Evolutionary conservation across 2,888 invertebrate genomes (phyloP).

Genomic region (Noctua janthina): DNA sequence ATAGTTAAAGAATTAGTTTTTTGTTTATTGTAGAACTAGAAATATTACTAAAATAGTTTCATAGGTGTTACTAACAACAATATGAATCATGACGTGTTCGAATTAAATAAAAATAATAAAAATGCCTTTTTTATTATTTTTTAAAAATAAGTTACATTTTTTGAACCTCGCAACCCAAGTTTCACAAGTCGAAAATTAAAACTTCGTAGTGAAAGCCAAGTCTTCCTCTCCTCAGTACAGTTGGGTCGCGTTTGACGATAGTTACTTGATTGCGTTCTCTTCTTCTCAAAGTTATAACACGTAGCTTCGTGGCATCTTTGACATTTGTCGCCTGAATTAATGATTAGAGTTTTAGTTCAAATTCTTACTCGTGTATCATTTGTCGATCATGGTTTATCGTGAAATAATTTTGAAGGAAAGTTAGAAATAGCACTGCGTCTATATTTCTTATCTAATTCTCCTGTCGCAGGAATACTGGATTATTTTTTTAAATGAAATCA

Average conservation of each 20-base stretch:
- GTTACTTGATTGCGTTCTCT: slow-evolving; percentile 55
- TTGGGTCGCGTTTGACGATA: slow-evolving; percentile 52
- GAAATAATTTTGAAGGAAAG: not conserved
- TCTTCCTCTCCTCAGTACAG: not conserved
- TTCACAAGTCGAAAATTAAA: slow-evolving; percentile 27
- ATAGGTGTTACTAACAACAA: no score
- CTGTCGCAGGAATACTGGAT: no score
- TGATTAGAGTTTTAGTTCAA: slow-evolving; percentile 46
- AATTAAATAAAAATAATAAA: no score
- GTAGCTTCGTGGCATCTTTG: slow-evolving; percentile 39
- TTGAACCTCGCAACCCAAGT: not conserved
- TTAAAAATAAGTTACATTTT: not conserved
- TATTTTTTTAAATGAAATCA: no score
- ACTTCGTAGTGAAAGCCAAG: slow-evolving; percentile 26
- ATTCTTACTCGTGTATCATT: slow-evolving; percentile 17
- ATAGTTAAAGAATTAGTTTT: no score
- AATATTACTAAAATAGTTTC: no score
- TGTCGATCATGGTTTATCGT: not conserved
- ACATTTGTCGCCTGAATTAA: slow-evolving; percentile 59
- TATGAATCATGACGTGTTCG: no score
- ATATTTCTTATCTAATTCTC: no score
- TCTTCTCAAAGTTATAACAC: slow-evolving; percentile 54
- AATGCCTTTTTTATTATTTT: no score
- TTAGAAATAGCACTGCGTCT: no score
- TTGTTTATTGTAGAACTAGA: no score